phyloP scores from a whole-genome alignment of 2,888 invertebrate genomes.

The Criorhina ranunculi region DNA sequence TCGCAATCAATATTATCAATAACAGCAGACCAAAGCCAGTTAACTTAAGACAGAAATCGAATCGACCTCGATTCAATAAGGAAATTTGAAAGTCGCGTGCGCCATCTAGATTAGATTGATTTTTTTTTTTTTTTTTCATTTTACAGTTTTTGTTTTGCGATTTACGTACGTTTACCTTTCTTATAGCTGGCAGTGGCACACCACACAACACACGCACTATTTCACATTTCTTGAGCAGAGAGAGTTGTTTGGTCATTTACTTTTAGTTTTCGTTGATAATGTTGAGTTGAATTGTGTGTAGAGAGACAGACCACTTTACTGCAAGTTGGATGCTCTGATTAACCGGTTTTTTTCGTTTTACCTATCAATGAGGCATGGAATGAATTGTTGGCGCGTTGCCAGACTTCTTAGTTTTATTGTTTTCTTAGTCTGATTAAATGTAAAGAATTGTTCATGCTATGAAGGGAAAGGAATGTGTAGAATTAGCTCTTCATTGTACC shows the following conservation, averaged over 20 bases:
- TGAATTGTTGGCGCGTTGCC: slow-evolving; percentile 47
- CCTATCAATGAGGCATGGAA: slow-evolving; percentile 26
- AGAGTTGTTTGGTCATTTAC: slow-evolving; percentile 42
- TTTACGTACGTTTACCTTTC: slow-evolving; percentile 3
- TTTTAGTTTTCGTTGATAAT: slow-evolving; percentile 12
- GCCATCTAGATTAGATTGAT: slow-evolving; percentile 50
- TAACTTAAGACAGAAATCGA: slow-evolving; percentile 44
- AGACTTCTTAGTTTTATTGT: slow-evolving; percentile 8
- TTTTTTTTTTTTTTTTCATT: slow-evolving; percentile 16
- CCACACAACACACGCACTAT: slow-evolving; percentile 9
- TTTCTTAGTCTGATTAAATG: too few species aligned
- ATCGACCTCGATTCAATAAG: slow-evolving; percentile 63
- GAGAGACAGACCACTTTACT: slow-evolving; percentile 15
- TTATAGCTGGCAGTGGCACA: slow-evolving; percentile 17
- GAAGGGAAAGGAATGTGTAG: too few species aligned
- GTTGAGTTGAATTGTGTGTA: slow-evolving; percentile 8
- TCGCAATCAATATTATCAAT: slow-evolving; percentile 42
- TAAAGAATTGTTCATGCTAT: too few species aligned
- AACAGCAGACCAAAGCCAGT: not conserved
- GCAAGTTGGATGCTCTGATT: slow-evolving; percentile 65
- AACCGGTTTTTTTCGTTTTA: slow-evolving; percentile 69
- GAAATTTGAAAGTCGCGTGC: slow-evolving; percentile 63
- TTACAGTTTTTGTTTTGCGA: slow-evolving; percentile 26
- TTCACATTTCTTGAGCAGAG: slow-evolving; percentile 13
- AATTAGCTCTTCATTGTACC: too few species aligned